phyloP scores from a whole-genome alignment of 1,140 invertebrate species.

The Scaptomyza graminum region DNA sequence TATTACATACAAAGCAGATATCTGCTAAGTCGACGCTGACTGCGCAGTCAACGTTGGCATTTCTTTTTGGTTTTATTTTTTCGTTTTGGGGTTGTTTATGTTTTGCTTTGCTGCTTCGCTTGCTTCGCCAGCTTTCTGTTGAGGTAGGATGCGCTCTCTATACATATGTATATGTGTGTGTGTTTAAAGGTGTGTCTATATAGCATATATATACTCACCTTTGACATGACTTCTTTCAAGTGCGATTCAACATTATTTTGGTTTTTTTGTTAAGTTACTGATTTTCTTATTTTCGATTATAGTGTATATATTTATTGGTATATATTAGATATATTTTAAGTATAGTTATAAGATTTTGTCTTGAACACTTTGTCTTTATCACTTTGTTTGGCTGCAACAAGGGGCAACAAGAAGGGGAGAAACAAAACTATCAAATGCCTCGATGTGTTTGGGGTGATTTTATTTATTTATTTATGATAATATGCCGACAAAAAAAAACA shows the following conservation, averaged over 20 bases:
- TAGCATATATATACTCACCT: conserved; percentile 54
- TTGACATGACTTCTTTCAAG: conserved; percentile 55
- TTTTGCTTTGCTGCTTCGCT: conserved; percentile 65
- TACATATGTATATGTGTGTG: conserved; percentile 8
- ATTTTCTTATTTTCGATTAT: conserved; percentile 32
- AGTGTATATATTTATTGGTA: conserved; percentile 21
- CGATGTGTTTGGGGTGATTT: conserved; percentile 34
- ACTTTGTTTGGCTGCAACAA: conserved; percentile 72
- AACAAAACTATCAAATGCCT: conserved; percentile 63
- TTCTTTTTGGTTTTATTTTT: conserved; percentile 19
- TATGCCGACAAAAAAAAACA: conserved; percentile 53
- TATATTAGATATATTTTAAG: conserved; percentile 38
- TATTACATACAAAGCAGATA: conserved; percentile 33
- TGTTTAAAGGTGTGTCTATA: conserved; percentile 45
- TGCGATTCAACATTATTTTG: conserved; percentile 30
- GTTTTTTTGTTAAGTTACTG: conserved; percentile 8
- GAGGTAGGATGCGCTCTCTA: conserved; percentile 65
- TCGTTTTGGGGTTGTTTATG: conserved; percentile 67
- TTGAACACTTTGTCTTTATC: conserved; percentile 81
- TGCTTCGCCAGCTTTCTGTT: conserved; percentile 45
- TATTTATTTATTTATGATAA: conserved; percentile 11
- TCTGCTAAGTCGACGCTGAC: conserved; percentile 17
- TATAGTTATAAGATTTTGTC: conserved; percentile 74
- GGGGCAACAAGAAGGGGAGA: neutral
- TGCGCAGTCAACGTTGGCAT: conserved; percentile 10